Base-by-base conservation (phyloP, 2,797 vertebrate genomes). In the Vireo griseus region DNA sequence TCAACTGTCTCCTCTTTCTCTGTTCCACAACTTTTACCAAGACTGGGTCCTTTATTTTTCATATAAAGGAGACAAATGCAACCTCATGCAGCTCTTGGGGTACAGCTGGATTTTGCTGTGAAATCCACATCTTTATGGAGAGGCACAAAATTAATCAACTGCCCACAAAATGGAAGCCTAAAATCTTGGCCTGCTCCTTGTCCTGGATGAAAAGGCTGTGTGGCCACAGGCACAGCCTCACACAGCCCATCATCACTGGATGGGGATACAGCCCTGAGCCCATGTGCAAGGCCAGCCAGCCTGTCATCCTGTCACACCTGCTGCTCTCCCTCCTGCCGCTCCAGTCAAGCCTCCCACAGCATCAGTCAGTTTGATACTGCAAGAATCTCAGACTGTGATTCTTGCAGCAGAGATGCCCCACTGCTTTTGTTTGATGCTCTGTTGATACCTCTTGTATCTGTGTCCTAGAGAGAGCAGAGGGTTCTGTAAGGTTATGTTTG, bases 151-250 rank as follows among this genome's bases (percentile, higher is more conserved):
- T 6, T 1, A 88, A 71, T 25, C 11, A 66, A 16, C 4, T 20
- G 10, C 35, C 26, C 29, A 58, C 20, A 58, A 44, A 84, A 62
- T 0, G 3, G 4, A 20, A 58, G 16, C 20, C 31, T 82, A 31
- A 55, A 73, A 58, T 10, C 6, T 65, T 77, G 42, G 5, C 10
- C 28, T 65, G 15, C 3, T 65, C 31, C 9, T 14, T 69, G 14
- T 58, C 5, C 39, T 55, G 51, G 25, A 85, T 39, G 21, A 26
- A 48, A 62, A 37, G 16, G 19, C n/a, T 48, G 14, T 40, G 11
- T 37, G 33, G 40, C 31, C 0, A 0, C 33, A 44, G 57, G 25
- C 1, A 1, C 8, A 29, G 35, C 14, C 48, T 35, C 48, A 42
- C 20, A 31, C 25, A 67, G 25, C 13, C 12, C 25, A 2, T 33